Percentiles rank a stretch among this genome's conserved stretches.
Conservation (phyloP, 2,888 invertebrate genomes). For the Chouioia cunea region DNA sequence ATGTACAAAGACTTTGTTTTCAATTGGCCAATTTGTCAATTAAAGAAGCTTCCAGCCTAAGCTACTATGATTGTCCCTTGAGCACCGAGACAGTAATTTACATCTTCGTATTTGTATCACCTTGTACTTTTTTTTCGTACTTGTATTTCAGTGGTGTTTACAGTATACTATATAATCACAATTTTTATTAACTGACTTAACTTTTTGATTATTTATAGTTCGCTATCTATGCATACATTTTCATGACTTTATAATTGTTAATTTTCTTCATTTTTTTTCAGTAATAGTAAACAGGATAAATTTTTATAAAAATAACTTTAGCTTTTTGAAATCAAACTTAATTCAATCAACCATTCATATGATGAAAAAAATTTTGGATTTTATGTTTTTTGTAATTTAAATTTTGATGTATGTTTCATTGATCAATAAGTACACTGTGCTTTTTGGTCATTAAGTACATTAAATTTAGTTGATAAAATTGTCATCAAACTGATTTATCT, state of each 20-base stretch:
- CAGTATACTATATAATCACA: slow-evolving; percentile 17
- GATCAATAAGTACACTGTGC: slow-evolving; percentile 5
- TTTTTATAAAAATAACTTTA: too few relatives aligned
- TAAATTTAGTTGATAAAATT: slow-evolving; percentile 17
- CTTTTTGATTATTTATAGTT: neutral
- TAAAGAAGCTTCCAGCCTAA: slow-evolving; percentile 41
- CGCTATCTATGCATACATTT: neutral
- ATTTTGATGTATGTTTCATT: slow-evolving; percentile 25
- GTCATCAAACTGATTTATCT: slow-evolving; percentile 12
- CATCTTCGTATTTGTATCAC: slow-evolving; percentile 34
- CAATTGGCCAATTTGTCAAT: slow-evolving; percentile 46
- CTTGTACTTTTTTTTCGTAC: slow-evolving; percentile 25
- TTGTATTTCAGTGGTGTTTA: slow-evolving; percentile 38
- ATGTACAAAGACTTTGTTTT: slow-evolving; percentile 45
- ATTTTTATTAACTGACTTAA: slow-evolving; percentile 18
- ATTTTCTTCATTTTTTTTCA: neutral
- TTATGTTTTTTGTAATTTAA: slow-evolving; percentile 5
- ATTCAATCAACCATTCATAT: neutral
- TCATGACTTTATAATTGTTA: neutral
- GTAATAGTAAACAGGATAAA: neutral
- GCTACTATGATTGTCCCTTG: slow-evolving; percentile 44
- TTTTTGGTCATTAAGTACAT: slow-evolving; percentile 11
- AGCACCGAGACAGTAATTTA: slow-evolving; percentile 44
- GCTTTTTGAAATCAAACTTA: too few relatives aligned
- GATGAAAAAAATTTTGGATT: slow-evolving; percentile 6